Percentiles rank a stretch among this genome's conserved stretches.
phyloP scores from a whole-genome alignment of 2,888 invertebrate species.

The Plemyria rubiginata region DNA sequence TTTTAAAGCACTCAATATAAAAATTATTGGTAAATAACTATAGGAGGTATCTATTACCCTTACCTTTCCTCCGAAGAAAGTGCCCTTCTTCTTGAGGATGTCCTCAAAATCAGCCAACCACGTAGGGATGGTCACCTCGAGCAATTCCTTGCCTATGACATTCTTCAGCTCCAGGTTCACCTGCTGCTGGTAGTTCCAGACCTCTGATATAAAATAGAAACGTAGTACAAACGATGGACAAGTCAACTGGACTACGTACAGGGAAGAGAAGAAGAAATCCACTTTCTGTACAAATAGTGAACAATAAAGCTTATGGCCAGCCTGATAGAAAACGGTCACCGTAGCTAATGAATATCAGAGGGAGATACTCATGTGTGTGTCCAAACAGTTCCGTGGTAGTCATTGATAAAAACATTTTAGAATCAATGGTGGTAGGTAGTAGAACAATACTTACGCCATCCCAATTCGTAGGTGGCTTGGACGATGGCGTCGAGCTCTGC shows the following conservation, averaged over 20 bases:
- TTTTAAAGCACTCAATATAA: no score
- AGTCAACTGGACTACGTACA: not conserved
- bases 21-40: no score
- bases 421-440: no score
- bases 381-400: no score
- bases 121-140: conserved; percentile 39
- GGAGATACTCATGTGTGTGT: no score
- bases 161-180: conserved; percentile 37
- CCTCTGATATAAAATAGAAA: conserved; percentile 28
- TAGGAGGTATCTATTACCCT: not conserved
- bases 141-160: conserved; percentile 34
- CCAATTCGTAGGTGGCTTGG: conserved; percentile 60
- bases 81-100: conserved; percentile 43
- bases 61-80: conserved; percentile 48
- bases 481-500: conserved; percentile 63
- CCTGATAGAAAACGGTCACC: no score
- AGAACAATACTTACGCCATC: conserved; percentile 60
- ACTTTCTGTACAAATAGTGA: no score
- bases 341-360: no score
- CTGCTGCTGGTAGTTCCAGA: conserved; percentile 40
- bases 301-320: no score
- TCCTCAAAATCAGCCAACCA: conserved; percentile 44
- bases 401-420: no score
- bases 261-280: no score
- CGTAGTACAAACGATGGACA: no score